A percentile compares a stretch with the other conserved stretches of the same genome.
phyloP scores from a whole-genome alignment of 2,888 invertebrate species.

The Xestia ashworthii region DNA sequence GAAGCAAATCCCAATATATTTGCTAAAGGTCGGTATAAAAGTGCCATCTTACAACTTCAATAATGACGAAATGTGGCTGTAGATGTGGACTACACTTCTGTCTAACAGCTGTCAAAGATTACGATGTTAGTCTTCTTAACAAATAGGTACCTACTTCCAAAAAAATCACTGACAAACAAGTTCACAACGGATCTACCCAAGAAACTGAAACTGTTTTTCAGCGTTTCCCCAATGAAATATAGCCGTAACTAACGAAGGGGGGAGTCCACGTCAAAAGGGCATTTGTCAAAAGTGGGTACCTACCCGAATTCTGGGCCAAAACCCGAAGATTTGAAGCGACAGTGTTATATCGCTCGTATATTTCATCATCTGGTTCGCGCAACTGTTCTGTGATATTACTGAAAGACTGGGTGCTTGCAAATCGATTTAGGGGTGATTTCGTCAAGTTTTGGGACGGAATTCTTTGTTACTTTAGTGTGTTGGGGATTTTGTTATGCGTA shows the following conservation, averaged over 20 bases:
- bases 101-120: neutral
- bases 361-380: slow-evolving; percentile 67
- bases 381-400: slow-evolving; percentile 57
- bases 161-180: slow-evolving; percentile 11
- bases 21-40: no score
- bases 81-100: neutral
- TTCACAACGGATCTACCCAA: slow-evolving; percentile 10
- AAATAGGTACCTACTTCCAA: neutral
- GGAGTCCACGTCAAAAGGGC: slow-evolving; percentile 59
- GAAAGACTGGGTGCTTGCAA: slow-evolving; percentile 43
- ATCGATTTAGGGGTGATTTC: slow-evolving; percentile 41
- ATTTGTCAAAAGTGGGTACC: slow-evolving; percentile 67
- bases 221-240: slow-evolving; percentile 60
- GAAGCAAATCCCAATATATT: no score
- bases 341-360: slow-evolving; percentile 69
- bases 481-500: neutral
- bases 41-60: neutral
- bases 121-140: neutral
- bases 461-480: slow-evolving; percentile 19
- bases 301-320: slow-evolving; percentile 59
- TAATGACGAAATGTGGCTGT: neutral
- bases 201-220: slow-evolving; percentile 60
- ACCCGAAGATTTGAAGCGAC: slow-evolving; percentile 67
- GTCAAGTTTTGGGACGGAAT: slow-evolving; percentile 11
- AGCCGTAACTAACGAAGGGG: slow-evolving; percentile 61